These are phyloP conservation scores for Papio anubis DNA, from an alignment of 2,113 vertebrate genomes.

Conservation along the genomic window DNA sequence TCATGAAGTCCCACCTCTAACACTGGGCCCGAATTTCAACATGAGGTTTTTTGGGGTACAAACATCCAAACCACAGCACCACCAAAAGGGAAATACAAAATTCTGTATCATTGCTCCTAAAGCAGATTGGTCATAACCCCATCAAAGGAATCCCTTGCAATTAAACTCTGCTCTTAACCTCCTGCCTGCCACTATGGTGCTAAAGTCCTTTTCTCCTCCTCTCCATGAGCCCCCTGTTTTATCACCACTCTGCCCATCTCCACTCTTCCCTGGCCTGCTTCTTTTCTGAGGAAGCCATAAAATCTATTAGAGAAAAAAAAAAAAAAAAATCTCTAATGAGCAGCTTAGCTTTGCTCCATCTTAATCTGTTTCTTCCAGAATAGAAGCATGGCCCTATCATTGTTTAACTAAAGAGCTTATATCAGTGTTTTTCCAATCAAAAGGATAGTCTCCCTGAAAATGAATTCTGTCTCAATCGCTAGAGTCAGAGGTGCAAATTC, in stretches of 20 bases:
- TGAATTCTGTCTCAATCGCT: not conserved
- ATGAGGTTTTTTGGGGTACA: not conserved
- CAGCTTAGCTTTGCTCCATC: not conserved
- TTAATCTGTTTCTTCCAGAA: constrained; percentile 15
- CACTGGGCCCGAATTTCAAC: not conserved
- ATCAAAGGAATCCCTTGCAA: not conserved
- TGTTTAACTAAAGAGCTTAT: not conserved
- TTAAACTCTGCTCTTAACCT: not conserved
- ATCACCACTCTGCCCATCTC: not conserved
- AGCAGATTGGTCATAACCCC: not conserved
- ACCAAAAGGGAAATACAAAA: not conserved
- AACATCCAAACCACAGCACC: not conserved
- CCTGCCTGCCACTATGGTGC: not conserved
- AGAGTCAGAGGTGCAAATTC: not conserved
- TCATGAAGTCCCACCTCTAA: not conserved
- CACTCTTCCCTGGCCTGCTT: not conserved
- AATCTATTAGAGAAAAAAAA: not conserved
- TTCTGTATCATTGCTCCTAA: not conserved
- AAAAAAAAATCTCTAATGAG: not conserved
- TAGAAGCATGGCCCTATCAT: not conserved
- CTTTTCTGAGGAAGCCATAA: not conserved
- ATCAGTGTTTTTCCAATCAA: not conserved
- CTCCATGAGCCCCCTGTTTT: not conserved
- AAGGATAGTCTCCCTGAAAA: not conserved
- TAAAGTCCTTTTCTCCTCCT: not conserved